These are phyloP conservation scores for Mungos mungo DNA, from an alignment of 2,113 vertebrate species.

Conservation along the genomic window DNA sequence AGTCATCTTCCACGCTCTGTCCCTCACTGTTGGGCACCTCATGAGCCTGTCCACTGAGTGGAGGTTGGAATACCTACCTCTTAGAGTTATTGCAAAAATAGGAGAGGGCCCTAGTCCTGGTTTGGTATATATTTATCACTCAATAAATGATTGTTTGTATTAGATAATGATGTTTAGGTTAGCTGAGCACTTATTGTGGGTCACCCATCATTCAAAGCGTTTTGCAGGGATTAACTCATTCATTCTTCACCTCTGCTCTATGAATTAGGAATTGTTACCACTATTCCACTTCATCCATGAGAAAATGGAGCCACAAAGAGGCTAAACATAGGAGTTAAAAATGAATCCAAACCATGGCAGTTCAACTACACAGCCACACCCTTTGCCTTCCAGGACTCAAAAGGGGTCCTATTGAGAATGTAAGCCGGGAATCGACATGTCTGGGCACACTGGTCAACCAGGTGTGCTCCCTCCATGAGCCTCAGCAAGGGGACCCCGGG, in stretches of 20 bases:
- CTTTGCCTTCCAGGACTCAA: neutral
- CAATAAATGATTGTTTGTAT: neutral
- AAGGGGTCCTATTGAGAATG: neutral
- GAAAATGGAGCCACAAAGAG: neutral
- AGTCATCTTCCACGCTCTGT: neutral
- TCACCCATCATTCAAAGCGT: neutral
- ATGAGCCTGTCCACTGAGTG: neutral
- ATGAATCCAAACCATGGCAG: neutral
- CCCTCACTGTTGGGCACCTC: neutral
- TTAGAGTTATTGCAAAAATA: neutral
- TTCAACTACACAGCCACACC: neutral
- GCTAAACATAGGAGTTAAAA: neutral
- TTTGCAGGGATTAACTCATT: neutral
- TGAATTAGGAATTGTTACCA: neutral
- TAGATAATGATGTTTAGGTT: neutral
- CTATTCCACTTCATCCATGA: neutral
- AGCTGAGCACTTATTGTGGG: neutral
- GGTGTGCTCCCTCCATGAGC: neutral
- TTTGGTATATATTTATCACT: neutral
- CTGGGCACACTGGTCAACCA: neutral
- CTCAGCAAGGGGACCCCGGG: neutral
- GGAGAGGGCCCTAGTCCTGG: neutral
- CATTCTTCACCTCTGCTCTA: neutral
- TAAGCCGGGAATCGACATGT: fast-evolving
- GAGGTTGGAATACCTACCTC: neutral